These are phyloP conservation scores for Isoperla grammatica DNA, from an alignment of 2,888 invertebrate species.

Conservation along the genomic window DNA sequence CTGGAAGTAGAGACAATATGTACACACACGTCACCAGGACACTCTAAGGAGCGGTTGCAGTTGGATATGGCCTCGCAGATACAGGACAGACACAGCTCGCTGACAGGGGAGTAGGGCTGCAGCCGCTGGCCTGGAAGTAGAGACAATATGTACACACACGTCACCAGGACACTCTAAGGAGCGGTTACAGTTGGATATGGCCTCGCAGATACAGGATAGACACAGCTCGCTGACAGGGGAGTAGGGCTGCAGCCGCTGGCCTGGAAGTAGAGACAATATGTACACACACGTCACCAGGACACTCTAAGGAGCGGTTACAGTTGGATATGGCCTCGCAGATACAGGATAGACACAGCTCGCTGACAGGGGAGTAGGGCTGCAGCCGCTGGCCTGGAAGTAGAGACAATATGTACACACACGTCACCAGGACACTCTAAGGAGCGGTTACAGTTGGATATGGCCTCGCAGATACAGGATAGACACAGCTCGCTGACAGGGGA, in stretches of 20 bases:
- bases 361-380: constrained; percentile 17
- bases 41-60: constrained; percentile 41
- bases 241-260: neutral
- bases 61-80: constrained; percentile 31
- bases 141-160: too few relatives aligned
- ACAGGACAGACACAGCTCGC: constrained; percentile 30
- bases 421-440: constrained; percentile 56
- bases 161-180: constrained; percentile 56
- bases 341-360: constrained; percentile 30
- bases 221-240: constrained; percentile 27
- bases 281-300: constrained; percentile 56
- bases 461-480: constrained; percentile 31
- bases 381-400: too few relatives aligned
- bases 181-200: constrained; percentile 31
- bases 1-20: too few relatives aligned
- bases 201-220: constrained; percentile 31
- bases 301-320: constrained; percentile 41
- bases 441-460: constrained; percentile 31
- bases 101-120: constrained; percentile 17
- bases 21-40: constrained; percentile 56
- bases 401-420: too few relatives aligned
- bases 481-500: constrained; percentile 27
- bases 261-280: too few relatives aligned
- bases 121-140: too few relatives aligned
- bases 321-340: constrained; percentile 31